Evolutionary conservation across 2,113 vertebrate genomes (phyloP), one percentile per base, ranked within the genome.

Genomic region (Pimephales promelas): DNA sequence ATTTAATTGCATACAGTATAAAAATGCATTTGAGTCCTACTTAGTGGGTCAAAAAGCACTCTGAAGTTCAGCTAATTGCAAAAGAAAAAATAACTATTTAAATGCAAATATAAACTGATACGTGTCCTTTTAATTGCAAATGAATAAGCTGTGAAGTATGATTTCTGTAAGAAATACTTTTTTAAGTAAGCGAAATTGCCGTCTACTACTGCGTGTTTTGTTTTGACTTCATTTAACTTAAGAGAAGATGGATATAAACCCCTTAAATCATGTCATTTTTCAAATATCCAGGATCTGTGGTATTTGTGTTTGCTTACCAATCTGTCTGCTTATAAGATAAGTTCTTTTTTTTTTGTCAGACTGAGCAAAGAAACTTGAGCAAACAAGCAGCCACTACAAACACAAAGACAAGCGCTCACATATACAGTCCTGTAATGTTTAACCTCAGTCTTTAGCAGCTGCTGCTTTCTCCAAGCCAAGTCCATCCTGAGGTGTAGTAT

Each of bases 271-370:
- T 31, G 13, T 11, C 0, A 10, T 75, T 75, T 75, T 13, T 52
- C 13, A 36, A 13, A 18, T 9, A 22, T 31, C 4, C 28, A 22
- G 18, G 73, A 56, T 34, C 10, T 13, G 18, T 56, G 10, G 28
- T n/a, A 28, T 40, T 43, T 61, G 54, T 61, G 56, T 61, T 79
- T 61, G 56, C 22, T 20, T 10, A 40, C 14, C 8, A 14, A 36
- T 59, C 40, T 59, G 31, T 77, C 74, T 40, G 7, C 20, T 40
- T 77, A 1, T 24, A n/a, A 77, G 52, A 16, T 36, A 52, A n/a
- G n/a, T n/a, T n/a, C n/a, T 59, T n/a, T 52, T 77, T 40, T 57
- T 5, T 59, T 78, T 61, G 71, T 47, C n/a, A 26, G n/a, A 73
- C 71, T 7, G 47, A 47, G 45, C 45, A 47, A 47, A 52, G 49